Conservation (phyloP, 2,888 invertebrate genomes). For the Osmoderma eremita region DNA sequence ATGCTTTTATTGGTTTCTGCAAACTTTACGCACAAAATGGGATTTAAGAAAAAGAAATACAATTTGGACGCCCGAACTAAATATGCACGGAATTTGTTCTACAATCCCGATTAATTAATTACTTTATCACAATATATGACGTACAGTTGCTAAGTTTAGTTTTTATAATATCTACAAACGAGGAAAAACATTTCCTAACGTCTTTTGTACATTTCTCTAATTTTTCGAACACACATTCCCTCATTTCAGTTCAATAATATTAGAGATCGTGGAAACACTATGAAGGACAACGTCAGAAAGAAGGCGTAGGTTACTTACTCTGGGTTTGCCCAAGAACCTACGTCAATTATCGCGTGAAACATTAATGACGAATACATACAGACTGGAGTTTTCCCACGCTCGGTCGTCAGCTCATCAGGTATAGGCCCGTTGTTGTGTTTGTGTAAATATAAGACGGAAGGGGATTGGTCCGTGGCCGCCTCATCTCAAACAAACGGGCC, state of each 20-base stretch:
- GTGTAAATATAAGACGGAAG: too few relatives aligned
- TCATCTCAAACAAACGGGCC: too few relatives aligned
- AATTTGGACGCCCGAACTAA: too few relatives aligned
- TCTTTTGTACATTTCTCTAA: slow-evolving; percentile 15
- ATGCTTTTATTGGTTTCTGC: too few relatives aligned
- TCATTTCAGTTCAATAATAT: slow-evolving; percentile 23
- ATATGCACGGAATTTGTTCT: too few relatives aligned
- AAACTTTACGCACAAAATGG: too few relatives aligned
- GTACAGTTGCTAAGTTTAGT: background rate
- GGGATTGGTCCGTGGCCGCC: too few relatives aligned
- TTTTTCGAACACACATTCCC: slow-evolving; percentile 24
- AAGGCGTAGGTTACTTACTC: background rate
- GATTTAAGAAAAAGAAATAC: too few relatives aligned
- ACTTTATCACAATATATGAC: too few relatives aligned
- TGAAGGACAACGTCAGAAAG: slow-evolving; percentile 1
- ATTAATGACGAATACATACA: slow-evolving; percentile 12
- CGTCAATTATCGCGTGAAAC: slow-evolving; percentile 32
- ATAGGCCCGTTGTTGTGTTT: too few relatives aligned
- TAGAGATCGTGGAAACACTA: slow-evolving; percentile 23
- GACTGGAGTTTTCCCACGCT: slow-evolving; percentile 29
- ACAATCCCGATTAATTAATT: too few relatives aligned
- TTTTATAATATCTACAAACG: slow-evolving; percentile 11
- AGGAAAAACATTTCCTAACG: slow-evolving; percentile 13
- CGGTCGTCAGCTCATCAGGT: background rate
- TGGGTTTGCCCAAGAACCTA: slow-evolving; percentile 28